Evolutionary conservation across 2,113 vertebrate species (phyloP).

Genomic region (Phrynocephalus versicolor): DNA sequence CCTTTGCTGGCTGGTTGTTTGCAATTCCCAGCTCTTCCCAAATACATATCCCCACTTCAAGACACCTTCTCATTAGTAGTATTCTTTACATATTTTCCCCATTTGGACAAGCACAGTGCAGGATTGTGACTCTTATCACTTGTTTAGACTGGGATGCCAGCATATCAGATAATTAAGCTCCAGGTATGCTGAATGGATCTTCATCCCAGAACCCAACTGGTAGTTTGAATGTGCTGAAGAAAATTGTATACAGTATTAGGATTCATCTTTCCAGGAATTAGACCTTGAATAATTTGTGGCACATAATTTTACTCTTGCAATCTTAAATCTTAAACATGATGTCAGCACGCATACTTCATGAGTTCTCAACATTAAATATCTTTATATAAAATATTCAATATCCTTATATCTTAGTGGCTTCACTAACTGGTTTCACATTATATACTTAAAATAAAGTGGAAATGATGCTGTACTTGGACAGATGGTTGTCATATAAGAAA

Average conservation of each 20-base stretch:
- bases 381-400: background rate
- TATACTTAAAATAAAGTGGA: background rate
- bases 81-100: background rate
- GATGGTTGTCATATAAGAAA: background rate
- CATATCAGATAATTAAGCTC: background rate
- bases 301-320: background rate
- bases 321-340: background rate
- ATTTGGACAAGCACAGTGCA: background rate
- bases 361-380: accelerated
- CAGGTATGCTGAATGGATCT: background rate
- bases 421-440: background rate
- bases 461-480: background rate
- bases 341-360: background rate
- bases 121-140: background rate
- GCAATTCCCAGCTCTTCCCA: background rate
- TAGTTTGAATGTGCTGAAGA: background rate
- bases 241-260: background rate
- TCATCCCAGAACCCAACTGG: background rate
- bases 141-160: background rate
- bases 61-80: background rate
- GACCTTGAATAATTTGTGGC: background rate
- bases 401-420: background rate
- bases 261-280: background rate
- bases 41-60: background rate
- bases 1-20: background rate